Evolutionary conservation across 2,888 invertebrate species (phyloP).

Genomic region (Odontothrips loti): DNA sequence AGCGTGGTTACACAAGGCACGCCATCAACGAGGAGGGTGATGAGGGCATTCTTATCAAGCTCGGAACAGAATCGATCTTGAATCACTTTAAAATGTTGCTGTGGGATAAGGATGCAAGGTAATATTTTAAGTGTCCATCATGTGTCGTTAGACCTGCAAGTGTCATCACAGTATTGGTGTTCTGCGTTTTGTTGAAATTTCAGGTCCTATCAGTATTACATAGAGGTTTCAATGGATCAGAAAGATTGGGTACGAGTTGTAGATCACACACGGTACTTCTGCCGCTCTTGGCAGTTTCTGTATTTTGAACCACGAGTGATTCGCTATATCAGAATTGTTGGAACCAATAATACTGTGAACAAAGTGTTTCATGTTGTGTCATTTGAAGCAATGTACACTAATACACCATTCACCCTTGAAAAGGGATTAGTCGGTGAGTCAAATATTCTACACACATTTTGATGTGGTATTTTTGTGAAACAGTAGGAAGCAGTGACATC

Average conservation of each 20-base stretch:
- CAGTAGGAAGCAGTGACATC: neutral
- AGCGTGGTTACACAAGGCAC: slow-evolving; percentile 82
- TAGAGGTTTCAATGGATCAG: slow-evolving; percentile 92
- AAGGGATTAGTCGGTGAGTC: slow-evolving; percentile 60
- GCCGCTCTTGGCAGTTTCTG: slow-evolving; percentile 94
- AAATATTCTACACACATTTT: no score
- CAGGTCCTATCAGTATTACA: slow-evolving; percentile 82
- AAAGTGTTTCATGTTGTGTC: slow-evolving; percentile 92
- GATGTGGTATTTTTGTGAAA: neutral
- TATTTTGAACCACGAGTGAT: slow-evolving; percentile 88
- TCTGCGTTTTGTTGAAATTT: slow-evolving; percentile 37
- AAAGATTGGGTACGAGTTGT: slow-evolving; percentile 91
- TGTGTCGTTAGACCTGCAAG: neutral
- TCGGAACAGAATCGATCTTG: slow-evolving; percentile 80
- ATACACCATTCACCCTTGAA: slow-evolving; percentile 67
- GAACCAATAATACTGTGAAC: slow-evolving; percentile 93
- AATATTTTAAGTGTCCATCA: slow-evolving; percentile 31
- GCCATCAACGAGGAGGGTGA: slow-evolving; percentile 67
- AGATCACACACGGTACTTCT: slow-evolving; percentile 87
- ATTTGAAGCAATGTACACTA: slow-evolving; percentile 83
- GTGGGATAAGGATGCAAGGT: slow-evolving; percentile 90
- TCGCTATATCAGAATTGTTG: slow-evolving; percentile 73
- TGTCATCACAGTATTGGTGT: no score
- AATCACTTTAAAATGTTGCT: slow-evolving; percentile 89
- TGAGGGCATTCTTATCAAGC: slow-evolving; percentile 79